A percentile compares a stretch with the other conserved stretches of the same genome.
These are phyloP conservation scores for Strongylocentrotus purpuratus DNA, from an alignment of 35 echinoderm and acorn worm genomes.

Conservation along the genomic window DNA sequence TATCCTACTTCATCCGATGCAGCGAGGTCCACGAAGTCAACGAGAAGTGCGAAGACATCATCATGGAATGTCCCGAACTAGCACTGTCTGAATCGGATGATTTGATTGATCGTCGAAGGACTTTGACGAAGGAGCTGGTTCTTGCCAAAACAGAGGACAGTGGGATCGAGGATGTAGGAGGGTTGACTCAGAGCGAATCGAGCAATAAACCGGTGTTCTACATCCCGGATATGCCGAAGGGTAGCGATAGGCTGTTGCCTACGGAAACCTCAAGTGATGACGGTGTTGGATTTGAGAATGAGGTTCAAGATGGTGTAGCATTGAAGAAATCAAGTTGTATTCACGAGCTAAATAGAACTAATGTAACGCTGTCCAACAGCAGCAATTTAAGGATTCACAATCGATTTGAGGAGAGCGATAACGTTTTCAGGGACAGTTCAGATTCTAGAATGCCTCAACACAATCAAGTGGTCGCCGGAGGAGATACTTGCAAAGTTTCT, in stretches of 20 bases:
- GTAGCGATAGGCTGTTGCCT: neutral
- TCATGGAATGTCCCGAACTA: constrained; percentile 58
- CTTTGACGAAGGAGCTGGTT: neutral
- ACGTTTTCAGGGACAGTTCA: neutral
- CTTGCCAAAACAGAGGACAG: constrained; percentile 21
- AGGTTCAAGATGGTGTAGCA: neutral
- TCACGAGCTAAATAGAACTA: neutral
- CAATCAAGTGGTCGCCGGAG: neutral
- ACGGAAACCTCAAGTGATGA: constrained; percentile 38
- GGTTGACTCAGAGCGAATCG: neutral
- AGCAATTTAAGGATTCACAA: neutral
- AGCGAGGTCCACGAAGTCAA: constrained; percentile 89
- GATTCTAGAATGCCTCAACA: neutral
- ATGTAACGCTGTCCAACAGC: neutral
- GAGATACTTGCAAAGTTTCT: neutral
- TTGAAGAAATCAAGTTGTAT: neutral
- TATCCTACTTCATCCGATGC: constrained; percentile 97
- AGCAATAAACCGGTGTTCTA: constrained; percentile 7
- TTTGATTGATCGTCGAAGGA: constrained; percentile 32
- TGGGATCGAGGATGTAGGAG: constrained; percentile 13
- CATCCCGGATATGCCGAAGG: neutral
- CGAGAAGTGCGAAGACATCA: constrained; percentile 69
- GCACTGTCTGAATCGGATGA: constrained; percentile 32
- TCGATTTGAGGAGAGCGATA: constrained; percentile 2
- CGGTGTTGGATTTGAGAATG: constrained; percentile 21